Base-by-base conservation (phyloP, 2,113 vertebrate genomes). In the Tapirus terrestris region DNA sequence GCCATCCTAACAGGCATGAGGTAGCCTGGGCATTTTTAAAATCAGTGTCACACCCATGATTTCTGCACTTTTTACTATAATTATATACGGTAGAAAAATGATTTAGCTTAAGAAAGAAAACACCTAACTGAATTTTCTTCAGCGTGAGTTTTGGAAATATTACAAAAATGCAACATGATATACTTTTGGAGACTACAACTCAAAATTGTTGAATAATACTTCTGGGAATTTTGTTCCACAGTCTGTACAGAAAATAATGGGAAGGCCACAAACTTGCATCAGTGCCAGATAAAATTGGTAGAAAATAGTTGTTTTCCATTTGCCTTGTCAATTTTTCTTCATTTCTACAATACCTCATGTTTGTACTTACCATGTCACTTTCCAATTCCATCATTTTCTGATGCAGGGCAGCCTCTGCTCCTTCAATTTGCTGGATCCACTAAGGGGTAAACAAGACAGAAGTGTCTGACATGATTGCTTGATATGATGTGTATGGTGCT, bases 351-450 rank as follows among this genome's bases (percentile, higher is more conserved):
- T 10, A 23, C 4, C 36, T 43, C 17, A 21, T 68, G 5, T 87
- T 43, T 76, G 60, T 73, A 80, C 99, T 98, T 95, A 99, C 99
- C 99, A 99, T 99, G 97, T 99, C 99, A 89, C 99, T 99, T 97
- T 99, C 99, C 94, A 99, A 80, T 98, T 99, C 99, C 98, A 99
- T 99, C 99, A 99, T 99, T 98, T 99, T 99, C 98, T 99, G 99
- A 98, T 99, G 99, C 89, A 99, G 98, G 33, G 99, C 99, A 58
- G 99, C 99, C 97, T 99, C 99, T 18, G 99, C 99, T 84, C 99
- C 99, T 98, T 99, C 99, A 14, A 99, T 99, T 98, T 99, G 99
- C 89, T 99, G 99, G 89, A 99, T 99, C 99, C 99, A 99, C 99
- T 99, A 98, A 16, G 98, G 82, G 96, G 81, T 65, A 94, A 97